Conservation (phyloP, 2,888 invertebrate species). For the Chymomyza amoena region DNA sequence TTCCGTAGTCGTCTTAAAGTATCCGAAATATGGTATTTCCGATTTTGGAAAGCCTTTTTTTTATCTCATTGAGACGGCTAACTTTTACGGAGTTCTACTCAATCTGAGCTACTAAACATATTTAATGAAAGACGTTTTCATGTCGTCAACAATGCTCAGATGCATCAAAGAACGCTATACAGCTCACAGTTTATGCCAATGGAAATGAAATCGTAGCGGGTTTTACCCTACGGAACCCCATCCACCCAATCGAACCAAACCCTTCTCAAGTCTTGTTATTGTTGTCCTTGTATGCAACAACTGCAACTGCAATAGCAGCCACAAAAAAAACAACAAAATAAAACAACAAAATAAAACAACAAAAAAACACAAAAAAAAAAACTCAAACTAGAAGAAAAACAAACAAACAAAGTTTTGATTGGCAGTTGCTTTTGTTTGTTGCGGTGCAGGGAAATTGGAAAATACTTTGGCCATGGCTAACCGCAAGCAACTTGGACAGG, state of each 20-base stretch:
- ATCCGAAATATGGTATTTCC: too few relatives aligned
- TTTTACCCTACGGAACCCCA: background rate
- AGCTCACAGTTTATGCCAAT: background rate
- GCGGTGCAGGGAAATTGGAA: constrained; percentile 19
- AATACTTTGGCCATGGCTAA: constrained; percentile 24
- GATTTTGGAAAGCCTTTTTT: too few relatives aligned
- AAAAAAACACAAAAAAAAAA: background rate
- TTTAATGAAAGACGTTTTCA: too few relatives aligned
- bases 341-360: too few relatives aligned
- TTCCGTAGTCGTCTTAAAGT: too few relatives aligned
- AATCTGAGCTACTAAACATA: too few relatives aligned
- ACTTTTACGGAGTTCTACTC: too few relatives aligned
- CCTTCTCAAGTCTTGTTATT: background rate
- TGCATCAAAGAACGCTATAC: too few relatives aligned
- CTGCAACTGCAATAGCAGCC: background rate
- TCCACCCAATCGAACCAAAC: background rate
- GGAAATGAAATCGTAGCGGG: background rate
- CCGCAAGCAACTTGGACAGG: constrained; percentile 60
- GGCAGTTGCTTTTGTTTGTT: constrained; percentile 60
- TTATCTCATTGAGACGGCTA: too few relatives aligned
- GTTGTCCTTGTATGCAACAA: background rate
- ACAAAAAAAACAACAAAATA: background rate
- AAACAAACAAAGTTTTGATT: constrained; percentile 57
- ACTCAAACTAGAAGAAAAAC: background rate
- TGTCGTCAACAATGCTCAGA: too few relatives aligned